A percentile compares a stretch with the other conserved stretches of the same genome.
Evolutionary conservation across 2,888 invertebrate species (phyloP).

Genomic region (Orthonevra nobilis): DNA sequence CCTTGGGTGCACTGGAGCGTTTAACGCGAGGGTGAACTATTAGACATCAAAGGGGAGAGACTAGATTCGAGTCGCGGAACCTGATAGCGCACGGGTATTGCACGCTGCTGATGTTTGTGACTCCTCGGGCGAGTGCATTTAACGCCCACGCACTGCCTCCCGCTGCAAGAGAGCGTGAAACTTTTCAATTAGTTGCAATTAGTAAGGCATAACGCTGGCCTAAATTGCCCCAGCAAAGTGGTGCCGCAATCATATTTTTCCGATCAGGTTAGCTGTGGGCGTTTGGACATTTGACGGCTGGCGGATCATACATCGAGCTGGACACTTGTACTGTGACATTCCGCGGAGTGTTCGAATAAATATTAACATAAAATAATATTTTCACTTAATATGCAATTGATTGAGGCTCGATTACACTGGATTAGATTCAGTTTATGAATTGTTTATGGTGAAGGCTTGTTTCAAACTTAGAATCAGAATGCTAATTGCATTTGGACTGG

Average conservation of each 20-base stretch:
- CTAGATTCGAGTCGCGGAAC: background rate
- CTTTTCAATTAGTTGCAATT: conserved; percentile 69
- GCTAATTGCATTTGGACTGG: conserved; percentile 47
- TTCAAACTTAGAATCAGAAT: conserved; percentile 30
- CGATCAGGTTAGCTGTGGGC: conserved; percentile 45
- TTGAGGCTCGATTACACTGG: conserved; percentile 42
- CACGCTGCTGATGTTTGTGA: conserved; percentile 37
- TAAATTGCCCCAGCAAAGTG: background rate
- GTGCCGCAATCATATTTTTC: conserved; percentile 6
- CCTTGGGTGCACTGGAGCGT: conserved; percentile 12
- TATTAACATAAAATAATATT: conserved; percentile 61
- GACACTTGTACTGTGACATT: conserved; percentile 44
- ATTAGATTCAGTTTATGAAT: conserved; percentile 39
- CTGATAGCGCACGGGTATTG: conserved; percentile 50
- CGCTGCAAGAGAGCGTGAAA: conserved; percentile 62
- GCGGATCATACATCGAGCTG: conserved; percentile 16
- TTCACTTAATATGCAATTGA: conserved; percentile 33
- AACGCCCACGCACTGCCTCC: conserved; percentile 64
- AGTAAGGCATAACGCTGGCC: conserved; percentile 47
- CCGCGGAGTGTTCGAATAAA: conserved; percentile 30
- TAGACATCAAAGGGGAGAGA: conserved; percentile 8
- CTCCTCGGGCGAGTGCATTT: conserved; percentile 50
- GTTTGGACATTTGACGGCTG: conserved; percentile 26
- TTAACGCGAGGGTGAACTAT: conserved; percentile 6
- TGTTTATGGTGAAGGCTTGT: conserved; percentile 7